phyloP scores from a whole-genome alignment of 2,797 vertebrate genomes.

The Anas bahamensis region DNA sequence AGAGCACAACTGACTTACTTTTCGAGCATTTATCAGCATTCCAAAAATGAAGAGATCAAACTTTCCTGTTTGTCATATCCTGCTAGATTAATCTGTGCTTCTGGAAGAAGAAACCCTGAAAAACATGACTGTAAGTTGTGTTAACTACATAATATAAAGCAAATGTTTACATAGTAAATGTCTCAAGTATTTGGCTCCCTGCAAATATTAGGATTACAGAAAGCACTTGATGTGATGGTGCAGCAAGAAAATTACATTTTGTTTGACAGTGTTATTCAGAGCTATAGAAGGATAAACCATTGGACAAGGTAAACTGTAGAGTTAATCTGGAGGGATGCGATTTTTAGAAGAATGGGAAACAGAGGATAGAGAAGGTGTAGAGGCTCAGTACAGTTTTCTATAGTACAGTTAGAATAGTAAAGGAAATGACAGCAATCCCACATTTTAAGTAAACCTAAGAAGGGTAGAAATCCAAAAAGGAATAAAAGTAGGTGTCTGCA shows the following conservation, averaged over 20 bases:
- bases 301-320: background rate
- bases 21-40: slow-evolving; percentile 1
- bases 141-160: slow-evolving; percentile 7
- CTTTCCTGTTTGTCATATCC: background rate
- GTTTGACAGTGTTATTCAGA: background rate
- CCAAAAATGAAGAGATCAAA: slow-evolving; percentile 19
- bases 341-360: background rate
- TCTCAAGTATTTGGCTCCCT: background rate
- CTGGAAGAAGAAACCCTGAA: background rate
- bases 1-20: background rate
- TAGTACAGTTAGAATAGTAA: background rate
- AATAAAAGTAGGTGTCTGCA: background rate
- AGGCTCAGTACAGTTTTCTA: background rate
- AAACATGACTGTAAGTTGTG: background rate
- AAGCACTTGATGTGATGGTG: background rate
- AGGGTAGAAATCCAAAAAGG: background rate
- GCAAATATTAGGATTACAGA: background rate
- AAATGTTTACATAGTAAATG: background rate
- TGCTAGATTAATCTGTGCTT: background rate
- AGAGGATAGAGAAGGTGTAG: background rate
- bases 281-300: background rate
- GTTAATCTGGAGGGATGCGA: background rate
- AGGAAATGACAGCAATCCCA: background rate
- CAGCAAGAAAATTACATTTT: background rate
- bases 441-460: background rate